Evolutionary conservation across 2,113 vertebrate species (phyloP).

Genomic region (Cygnus buccinator): DNA sequence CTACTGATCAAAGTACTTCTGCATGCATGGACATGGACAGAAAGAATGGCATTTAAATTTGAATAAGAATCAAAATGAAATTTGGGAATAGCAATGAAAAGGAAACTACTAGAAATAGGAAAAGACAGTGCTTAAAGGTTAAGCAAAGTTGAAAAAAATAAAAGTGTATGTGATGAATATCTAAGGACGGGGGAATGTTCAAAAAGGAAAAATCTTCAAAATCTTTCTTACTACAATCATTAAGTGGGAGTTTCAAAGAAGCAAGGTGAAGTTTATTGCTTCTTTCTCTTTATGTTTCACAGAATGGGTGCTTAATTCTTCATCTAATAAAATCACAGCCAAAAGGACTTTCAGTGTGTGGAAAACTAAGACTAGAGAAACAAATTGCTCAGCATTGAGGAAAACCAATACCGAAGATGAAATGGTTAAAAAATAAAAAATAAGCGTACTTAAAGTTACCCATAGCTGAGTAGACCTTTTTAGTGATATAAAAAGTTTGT

Average conservation of each 20-base stretch:
- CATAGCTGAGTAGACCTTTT: background rate
- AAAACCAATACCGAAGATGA: background rate
- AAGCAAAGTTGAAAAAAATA: background rate
- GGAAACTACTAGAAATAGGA: background rate
- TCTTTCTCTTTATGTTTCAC: background rate
- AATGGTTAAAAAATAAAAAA: background rate
- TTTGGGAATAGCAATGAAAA: background rate
- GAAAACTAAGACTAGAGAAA: background rate
- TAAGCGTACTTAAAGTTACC: background rate
- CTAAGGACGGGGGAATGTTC: background rate
- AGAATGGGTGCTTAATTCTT: background rate
- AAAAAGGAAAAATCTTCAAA: background rate
- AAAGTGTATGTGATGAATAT: background rate
- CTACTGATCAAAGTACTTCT: background rate
- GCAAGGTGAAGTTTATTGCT: fast-evolving
- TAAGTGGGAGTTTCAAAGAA: background rate
- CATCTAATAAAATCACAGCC: background rate
- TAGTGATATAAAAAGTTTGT: background rate
- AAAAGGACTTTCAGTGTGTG: background rate
- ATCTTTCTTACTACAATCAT: background rate
- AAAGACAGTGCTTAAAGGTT: background rate
- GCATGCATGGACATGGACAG: background rate
- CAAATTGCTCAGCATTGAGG: background rate
- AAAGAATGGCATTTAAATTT: background rate
- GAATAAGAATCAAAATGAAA: background rate